Conservation (phyloP, 92 coral and sea anemone species). For the Palythoa heliodiscus region DNA sequence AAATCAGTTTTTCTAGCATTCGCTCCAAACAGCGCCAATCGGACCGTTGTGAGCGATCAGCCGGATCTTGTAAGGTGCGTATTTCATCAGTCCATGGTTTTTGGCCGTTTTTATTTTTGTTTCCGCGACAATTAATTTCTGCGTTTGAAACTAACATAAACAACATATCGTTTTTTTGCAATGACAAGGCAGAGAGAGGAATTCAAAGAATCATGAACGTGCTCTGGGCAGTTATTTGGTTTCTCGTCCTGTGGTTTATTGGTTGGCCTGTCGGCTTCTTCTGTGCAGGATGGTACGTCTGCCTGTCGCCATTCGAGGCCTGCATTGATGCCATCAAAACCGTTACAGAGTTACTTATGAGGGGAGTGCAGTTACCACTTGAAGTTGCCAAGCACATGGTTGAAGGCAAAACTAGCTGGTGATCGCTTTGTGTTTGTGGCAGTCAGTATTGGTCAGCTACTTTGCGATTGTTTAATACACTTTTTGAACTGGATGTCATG, state of each 20-base stretch:
- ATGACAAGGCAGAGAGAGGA: not conserved
- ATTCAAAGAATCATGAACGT: constrained; percentile 72
- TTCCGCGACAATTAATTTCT: not conserved
- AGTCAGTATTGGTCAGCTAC: not conserved
- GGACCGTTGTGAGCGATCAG: not conserved
- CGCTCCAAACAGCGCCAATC: not conserved
- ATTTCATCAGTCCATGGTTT: not conserved
- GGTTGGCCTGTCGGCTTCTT: constrained; percentile 99
- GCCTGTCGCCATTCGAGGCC: constrained; percentile 97
- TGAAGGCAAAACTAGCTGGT: constrained; percentile 94
- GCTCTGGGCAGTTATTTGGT: constrained; percentile 98
- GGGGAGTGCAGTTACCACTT: constrained; percentile 88
- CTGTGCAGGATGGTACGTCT: constrained; percentile 99
- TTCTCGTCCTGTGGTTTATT: constrained; percentile 84
- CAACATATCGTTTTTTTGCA: not conserved
- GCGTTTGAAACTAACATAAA: not conserved
- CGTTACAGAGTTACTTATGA: constrained; percentile 90
- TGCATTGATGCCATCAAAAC: constrained; percentile 85
- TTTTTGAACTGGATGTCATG: not conserved
- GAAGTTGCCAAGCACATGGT: constrained; percentile 98
- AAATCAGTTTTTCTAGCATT: not conserved
- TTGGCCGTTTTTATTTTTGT: not conserved
- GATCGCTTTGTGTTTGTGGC: not conserved
- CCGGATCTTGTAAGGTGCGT: not conserved
- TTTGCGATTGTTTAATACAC: not conserved